Conservation (phyloP, 2,888 invertebrate genomes). For the Euzophera pinguis region DNA sequence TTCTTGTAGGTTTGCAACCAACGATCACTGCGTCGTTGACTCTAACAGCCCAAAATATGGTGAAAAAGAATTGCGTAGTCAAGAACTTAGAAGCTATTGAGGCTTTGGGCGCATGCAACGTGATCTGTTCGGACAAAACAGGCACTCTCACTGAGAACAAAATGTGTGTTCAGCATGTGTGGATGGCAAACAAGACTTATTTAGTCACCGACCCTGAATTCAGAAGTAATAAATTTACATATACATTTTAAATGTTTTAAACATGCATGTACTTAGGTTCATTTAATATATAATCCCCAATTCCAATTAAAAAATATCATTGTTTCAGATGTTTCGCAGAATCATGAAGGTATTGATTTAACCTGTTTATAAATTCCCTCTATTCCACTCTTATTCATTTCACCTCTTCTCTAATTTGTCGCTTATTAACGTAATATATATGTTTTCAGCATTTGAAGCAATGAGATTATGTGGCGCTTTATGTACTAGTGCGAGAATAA, state of each 20-base stretch:
- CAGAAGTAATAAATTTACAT: slow-evolving; percentile 29
- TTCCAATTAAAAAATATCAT: neutral
- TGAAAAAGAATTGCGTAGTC: slow-evolving; percentile 97
- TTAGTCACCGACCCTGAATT: slow-evolving; percentile 87
- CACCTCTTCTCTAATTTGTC: too few species aligned
- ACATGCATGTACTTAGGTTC: too few species aligned
- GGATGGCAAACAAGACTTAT: slow-evolving; percentile 94
- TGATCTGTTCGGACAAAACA: slow-evolving; percentile 99
- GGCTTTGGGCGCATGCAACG: slow-evolving; percentile 98
- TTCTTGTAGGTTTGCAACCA: slow-evolving; percentile 87
- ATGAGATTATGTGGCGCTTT: slow-evolving; percentile 94
- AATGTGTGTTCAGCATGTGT: slow-evolving; percentile 99
- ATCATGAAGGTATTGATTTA: neutral
- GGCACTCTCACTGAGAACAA: slow-evolving; percentile 99
- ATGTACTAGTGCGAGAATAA: slow-evolving; percentile 97
- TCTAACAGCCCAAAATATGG: slow-evolving; percentile 98
- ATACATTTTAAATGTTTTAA: too few species aligned
- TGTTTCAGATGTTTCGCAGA: neutral
- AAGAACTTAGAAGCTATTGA: slow-evolving; percentile 99
- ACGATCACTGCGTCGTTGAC: slow-evolving; percentile 99
- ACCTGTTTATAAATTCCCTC: too few species aligned
- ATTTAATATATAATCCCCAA: too few species aligned
- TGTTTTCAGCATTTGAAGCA: slow-evolving; percentile 82
- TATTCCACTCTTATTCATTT: too few species aligned
- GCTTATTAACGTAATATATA: too few species aligned